A percentile compares a stretch with the other conserved stretches of the same genome.
These are phyloP conservation scores for Sterrhoptilus dennistouni DNA, from an alignment of 2,113 vertebrate species.

Conservation along the genomic window DNA sequence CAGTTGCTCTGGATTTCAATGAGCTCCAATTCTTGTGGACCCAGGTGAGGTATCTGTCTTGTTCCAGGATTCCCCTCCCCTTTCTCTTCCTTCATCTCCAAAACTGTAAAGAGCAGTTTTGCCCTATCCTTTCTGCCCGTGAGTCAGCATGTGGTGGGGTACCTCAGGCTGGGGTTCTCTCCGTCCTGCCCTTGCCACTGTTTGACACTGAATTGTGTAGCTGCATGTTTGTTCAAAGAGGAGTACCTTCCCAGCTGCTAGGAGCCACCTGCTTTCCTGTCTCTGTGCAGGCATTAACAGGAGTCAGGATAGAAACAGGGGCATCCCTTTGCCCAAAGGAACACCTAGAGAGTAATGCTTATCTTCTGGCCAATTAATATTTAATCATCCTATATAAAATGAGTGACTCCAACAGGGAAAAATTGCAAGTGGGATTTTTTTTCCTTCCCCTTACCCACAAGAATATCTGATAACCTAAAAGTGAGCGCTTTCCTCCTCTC, in stretches of 20 bases:
- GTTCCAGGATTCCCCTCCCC: neutral
- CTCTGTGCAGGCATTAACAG: neutral
- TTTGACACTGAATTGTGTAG: neutral
- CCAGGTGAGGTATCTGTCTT: neutral
- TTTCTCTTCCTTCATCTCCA: neutral
- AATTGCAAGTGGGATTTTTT: neutral
- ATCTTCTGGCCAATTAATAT: neutral
- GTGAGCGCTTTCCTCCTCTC: neutral
- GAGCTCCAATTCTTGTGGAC: neutral
- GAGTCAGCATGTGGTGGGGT: neutral
- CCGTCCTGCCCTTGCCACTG: neutral
- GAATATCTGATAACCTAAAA: neutral
- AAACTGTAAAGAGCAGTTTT: neutral
- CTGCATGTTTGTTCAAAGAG: fast-evolving
- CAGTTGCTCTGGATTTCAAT: neutral
- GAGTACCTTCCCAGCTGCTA: fast-evolving
- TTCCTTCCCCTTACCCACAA: neutral
- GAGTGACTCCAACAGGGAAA: neutral
- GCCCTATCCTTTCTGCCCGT: neutral
- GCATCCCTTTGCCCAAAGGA: neutral
- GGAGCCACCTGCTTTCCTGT: neutral
- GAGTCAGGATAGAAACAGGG: neutral
- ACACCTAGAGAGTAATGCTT: neutral
- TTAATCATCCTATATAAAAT: neutral
- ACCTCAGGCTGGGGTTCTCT: neutral